Base-by-base conservation (phyloP, 2,113 vertebrate species). In the Passer domesticus region DNA sequence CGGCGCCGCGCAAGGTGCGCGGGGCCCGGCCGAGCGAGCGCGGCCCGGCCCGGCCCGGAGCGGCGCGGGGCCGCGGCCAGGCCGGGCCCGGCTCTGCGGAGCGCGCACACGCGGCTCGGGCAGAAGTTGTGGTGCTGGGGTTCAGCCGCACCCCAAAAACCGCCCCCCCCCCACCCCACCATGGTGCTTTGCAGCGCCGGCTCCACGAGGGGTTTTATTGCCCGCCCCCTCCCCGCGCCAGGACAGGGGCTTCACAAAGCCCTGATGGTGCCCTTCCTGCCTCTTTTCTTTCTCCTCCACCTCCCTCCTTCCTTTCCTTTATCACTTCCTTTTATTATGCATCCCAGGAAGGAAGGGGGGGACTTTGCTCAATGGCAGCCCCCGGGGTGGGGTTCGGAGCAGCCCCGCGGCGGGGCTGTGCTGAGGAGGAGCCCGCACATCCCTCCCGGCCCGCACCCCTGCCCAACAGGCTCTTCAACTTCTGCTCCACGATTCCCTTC, bases 311-410 rank as follows among this genome's bases (percentile, higher is more conserved):
- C 91, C 82, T 91, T 93, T 89, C 89, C 82, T 89, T 96, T 96
- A 93, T 94, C 93, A 63, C 92, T 95, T 93, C 93, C 90, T 90
- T 96, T 96, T 96, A 94, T 96, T 83, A 92, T 94, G 89, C 91
- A 83, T 82, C 93, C 94, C 87, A 72, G 91, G 39, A 41, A 13
- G 39, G 39, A 41, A 41, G 39, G 39, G 39, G 62, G 88, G 83
- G 46, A 70, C 83, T 93, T 82, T 41, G 11, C 84, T 93, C 77
- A 82, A 92, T 69, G 62, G 90, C 81, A 44, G 74, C 66, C 58
- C 58, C 74, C 24, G 80, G 39, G 81, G 74, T 74, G 60, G 73
- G 27, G 68, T 91, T 94, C 90, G 39, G 82, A 95, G 88, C 78
- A 73, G 76, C 76, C 85, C 87, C 76, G 2, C 7, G 37, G 85